Evolutionary conservation across 2,888 invertebrate species (phyloP).

Genomic region (Stenolophus ochropezus): DNA sequence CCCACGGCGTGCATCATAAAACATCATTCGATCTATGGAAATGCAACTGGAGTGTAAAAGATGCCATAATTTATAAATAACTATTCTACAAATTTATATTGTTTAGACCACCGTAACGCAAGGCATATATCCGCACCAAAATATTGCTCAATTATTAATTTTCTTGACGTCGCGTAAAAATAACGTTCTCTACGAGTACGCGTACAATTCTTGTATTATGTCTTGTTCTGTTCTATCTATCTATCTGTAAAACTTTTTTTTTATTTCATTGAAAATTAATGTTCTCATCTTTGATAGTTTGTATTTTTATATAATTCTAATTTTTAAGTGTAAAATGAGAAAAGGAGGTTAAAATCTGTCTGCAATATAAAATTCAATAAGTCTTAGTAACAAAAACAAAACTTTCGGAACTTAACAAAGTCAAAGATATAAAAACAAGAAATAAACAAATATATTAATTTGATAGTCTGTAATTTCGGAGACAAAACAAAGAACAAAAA

Average conservation of each 20-base stretch:
- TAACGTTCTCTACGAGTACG: too few species aligned
- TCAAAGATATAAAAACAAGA: too few species aligned
- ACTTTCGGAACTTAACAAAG: too few species aligned
- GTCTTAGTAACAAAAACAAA: too few species aligned
- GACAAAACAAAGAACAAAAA: too few species aligned
- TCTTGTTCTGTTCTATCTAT: neutral
- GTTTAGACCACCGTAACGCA: conserved; percentile 38
- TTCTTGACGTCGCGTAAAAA: neutral
- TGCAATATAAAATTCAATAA: too few species aligned
- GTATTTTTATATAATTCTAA: too few species aligned
- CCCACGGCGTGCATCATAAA: conserved; percentile 38
- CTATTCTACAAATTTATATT: conserved; percentile 39
- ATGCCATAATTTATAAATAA: conserved; percentile 41
- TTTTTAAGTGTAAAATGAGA: too few species aligned
- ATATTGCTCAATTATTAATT: conserved; percentile 43
- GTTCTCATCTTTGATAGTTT: too few species aligned
- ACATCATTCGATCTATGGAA: conserved; percentile 36
- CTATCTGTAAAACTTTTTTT: neutral
- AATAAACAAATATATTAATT: too few species aligned
- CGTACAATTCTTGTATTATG: neutral
- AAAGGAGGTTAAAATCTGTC: too few species aligned
- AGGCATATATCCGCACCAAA: neutral
- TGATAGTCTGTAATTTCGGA: too few species aligned
- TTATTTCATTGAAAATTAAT: neutral
- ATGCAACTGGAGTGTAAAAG: conserved; percentile 50